Percentiles rank a stretch among this genome's conserved stretches.
phyloP scores from a whole-genome alignment of 2,888 invertebrate genomes.

The Tinea semifulvella region DNA sequence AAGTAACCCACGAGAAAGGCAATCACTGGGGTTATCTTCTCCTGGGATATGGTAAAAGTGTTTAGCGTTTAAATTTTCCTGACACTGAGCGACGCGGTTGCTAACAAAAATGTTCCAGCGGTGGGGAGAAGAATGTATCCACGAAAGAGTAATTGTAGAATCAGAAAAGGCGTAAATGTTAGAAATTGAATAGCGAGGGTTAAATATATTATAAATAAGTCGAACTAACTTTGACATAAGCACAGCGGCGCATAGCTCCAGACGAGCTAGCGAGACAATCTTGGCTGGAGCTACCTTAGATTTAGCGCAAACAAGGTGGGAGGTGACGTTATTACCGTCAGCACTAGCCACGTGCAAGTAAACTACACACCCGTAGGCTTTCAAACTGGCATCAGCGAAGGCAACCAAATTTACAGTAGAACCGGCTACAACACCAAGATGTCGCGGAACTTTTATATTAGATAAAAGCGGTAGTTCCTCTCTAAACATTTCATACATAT shows the following conservation, averaged over 20 bases:
- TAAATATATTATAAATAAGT: not conserved
- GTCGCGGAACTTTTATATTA: slow-evolving; percentile 1
- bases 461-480: not conserved
- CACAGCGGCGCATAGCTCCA: slow-evolving; percentile 11
- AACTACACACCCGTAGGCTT: slow-evolving; percentile 17
- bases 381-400: slow-evolving; percentile 17
- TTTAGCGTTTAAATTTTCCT: not conserved
- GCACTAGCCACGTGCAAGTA: slow-evolving; percentile 9
- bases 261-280: slow-evolving; percentile 4
- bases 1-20: slow-evolving; percentile 13
- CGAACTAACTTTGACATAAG: slow-evolving; percentile 9
- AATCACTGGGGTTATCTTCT: slow-evolving; percentile 14
- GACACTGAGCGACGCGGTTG: slow-evolving; percentile 12
- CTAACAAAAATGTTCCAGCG: slow-evolving; percentile 18
- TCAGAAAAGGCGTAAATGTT: slow-evolving; percentile 13
- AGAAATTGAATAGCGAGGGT: not conserved
- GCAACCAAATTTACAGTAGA: not conserved
- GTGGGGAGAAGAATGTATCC: slow-evolving; percentile 18
- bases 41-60: slow-evolving; percentile 14
- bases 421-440: not conserved
- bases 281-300: slow-evolving; percentile 7
- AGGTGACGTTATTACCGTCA: not conserved
- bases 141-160: slow-evolving; percentile 15
- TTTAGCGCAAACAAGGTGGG: slow-evolving; percentile 7
- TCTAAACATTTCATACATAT: slow-evolving; percentile 13